Percentiles rank a stretch among this genome's conserved stretches.
These are phyloP conservation scores for Nibea albiflora DNA, from an alignment of 2,113 vertebrate species.

Conservation along the genomic window DNA sequence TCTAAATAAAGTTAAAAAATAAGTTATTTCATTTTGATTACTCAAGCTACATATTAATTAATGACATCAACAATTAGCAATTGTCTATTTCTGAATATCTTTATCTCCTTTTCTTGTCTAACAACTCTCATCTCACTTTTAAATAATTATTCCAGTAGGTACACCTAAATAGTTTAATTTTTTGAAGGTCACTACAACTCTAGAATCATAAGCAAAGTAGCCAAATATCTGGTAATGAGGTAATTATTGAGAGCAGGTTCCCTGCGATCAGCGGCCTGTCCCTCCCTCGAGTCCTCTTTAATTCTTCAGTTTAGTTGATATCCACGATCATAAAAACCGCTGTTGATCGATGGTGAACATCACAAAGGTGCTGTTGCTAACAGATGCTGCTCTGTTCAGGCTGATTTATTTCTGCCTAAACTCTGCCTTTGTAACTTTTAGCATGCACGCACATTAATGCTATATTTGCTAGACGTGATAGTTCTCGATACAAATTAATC, in stretches of 20 bases:
- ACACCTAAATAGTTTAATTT: conserved; percentile 2
- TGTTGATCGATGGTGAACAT: conserved; percentile 23
- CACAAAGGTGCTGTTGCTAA: conserved; percentile 34
- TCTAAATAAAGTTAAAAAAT: neutral
- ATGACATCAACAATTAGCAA: neutral
- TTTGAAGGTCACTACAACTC: conserved; percentile 1
- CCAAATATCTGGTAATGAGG: conserved; percentile 25
- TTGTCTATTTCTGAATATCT: neutral
- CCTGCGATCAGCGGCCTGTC: conserved; percentile 10
- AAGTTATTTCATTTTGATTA: neutral
- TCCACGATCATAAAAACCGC: conserved; percentile 22
- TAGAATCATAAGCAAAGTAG: neutral
- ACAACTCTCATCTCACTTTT: neutral
- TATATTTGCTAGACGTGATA: conserved; percentile 45
- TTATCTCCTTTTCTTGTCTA: neutral
- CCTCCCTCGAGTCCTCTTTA: conserved; percentile 21
- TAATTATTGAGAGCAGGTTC: conserved; percentile 45
- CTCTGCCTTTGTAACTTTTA: conserved; percentile 48
- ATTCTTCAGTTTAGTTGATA: conserved; percentile 7
- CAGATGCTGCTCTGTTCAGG: conserved; percentile 34
- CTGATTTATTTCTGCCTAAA: conserved; percentile 12
- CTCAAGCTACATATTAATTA: neutral
- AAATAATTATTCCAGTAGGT: neutral
- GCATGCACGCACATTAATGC: conserved; percentile 42
- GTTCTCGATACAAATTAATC: conserved; percentile 68